Evolutionary conservation across 2,113 vertebrate genomes (phyloP), one percentile per base, ranked within the genome.

Genomic region (Pedetes capensis): DNA sequence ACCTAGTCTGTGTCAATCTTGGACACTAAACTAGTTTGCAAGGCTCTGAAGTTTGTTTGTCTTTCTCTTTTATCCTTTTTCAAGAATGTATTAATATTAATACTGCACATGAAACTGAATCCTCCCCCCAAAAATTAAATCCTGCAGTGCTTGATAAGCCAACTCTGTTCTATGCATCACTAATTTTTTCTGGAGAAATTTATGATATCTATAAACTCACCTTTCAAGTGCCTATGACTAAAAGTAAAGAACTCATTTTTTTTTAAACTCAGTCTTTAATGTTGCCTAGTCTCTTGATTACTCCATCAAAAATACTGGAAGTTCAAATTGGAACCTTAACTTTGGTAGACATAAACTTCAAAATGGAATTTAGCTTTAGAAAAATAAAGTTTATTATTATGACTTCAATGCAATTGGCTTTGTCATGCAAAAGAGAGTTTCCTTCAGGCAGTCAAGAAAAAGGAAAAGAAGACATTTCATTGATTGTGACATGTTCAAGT

Each of bases 21-120:
- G 71, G 87, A 85, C 55, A 29, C 84, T 29, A 96, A 96, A 94
- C 2, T 55, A 88, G 94, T 44, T 90, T 93, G 83, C n/a, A 81
- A 76, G 96, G 87, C 49, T 87, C 84, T 74, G 82, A 92, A 83
- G 89, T 17, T 76, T 92, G 34, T 87, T 92, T 89, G 44, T 8
- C 2, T 3, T 42, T 39, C 39, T 75, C 72, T 94, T 87, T 94
- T 37, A 71, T 39, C n/a, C 49, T 22, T 90, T 84, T 91, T 95
- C 91, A 96, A 96, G 89, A 79, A 95, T 75, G 78, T 5, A 93
- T 93, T 78, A 78, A 29, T 91, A 96, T 89, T 93, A 75, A 96
- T 63, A 83, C 47, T 95, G 78, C 69, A 32, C 37, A 93, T 49
- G 80, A 34, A 81, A 87, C 11, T 1, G 27, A 91, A 92, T n/a